Conservation (phyloP, 2,113 vertebrate genomes). For the Pionites leucogaster region DNA sequence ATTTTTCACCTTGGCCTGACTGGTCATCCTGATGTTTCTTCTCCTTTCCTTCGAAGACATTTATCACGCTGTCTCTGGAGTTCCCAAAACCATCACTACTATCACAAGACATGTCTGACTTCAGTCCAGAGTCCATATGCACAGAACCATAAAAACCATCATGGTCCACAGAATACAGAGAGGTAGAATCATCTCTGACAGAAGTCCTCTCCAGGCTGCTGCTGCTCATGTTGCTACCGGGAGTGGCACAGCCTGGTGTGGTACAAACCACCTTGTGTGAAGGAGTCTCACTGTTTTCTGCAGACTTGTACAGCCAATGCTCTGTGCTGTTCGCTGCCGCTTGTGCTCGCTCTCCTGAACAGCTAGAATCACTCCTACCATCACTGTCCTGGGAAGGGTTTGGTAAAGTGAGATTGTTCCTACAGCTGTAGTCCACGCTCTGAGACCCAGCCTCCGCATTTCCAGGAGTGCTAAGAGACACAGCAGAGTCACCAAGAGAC, state of each 20-base stretch:
- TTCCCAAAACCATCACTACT: slow-evolving; percentile 77
- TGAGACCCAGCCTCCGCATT: slow-evolving; percentile 73
- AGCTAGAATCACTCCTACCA: slow-evolving; percentile 79
- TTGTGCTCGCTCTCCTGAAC: slow-evolving; percentile 74
- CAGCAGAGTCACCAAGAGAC: slow-evolving; percentile 71
- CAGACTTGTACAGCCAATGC: slow-evolving; percentile 81
- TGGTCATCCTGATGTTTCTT: slow-evolving; percentile 75
- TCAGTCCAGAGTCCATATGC: slow-evolving; percentile 79
- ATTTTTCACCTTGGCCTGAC: slow-evolving; percentile 78
- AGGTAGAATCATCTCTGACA: slow-evolving; percentile 82
- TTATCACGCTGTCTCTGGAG: slow-evolving; percentile 82
- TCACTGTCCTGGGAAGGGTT: slow-evolving; percentile 64
- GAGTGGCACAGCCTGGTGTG: slow-evolving; percentile 83
- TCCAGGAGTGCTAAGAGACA: slow-evolving; percentile 62
- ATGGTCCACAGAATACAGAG: slow-evolving; percentile 86
- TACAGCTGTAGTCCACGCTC: slow-evolving; percentile 44
- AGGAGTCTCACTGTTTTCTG: slow-evolving; percentile 70
- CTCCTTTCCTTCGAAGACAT: slow-evolving; percentile 82
- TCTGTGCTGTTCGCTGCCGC: slow-evolving; percentile 70
- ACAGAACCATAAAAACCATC: slow-evolving; percentile 84
- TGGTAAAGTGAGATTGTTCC: slow-evolving; percentile 41
- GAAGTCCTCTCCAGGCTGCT: slow-evolving; percentile 84
- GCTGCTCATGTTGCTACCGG: slow-evolving; percentile 84
- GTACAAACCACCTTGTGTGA: slow-evolving; percentile 67
- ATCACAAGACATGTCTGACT: slow-evolving; percentile 70